phyloP scores from a whole-genome alignment of 2,888 invertebrate genomes.

The Euplagia quadripunctaria region DNA sequence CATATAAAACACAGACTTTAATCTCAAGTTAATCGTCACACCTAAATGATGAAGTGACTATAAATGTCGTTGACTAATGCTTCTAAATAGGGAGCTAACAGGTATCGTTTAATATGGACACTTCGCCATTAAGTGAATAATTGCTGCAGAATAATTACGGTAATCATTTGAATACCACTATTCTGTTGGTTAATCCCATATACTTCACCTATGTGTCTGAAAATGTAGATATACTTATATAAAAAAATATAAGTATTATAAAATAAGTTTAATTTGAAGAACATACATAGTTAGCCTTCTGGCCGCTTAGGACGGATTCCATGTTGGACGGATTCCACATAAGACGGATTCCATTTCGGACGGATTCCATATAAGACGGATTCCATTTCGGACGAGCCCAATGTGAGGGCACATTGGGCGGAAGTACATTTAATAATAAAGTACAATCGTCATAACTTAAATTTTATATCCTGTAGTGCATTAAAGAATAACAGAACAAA shows the following conservation, averaged over 20 bases:
- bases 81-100: background rate
- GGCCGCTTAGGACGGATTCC: background rate
- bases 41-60: background rate
- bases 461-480: no score
- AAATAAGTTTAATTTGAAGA: no score
- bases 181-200: background rate
- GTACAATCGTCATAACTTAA: no score
- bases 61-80: background rate
- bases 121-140: background rate
- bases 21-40: background rate
- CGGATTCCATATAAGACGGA: no score
- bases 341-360: background rate
- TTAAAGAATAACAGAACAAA: no score
- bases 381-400: background rate
- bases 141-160: background rate
- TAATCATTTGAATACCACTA: background rate
- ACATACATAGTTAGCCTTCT: background rate
- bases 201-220: no score
- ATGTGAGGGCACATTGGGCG: no score
- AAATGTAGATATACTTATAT: no score
- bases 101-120: background rate
- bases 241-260: no score
- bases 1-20: background rate
- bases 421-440: no score
- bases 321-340: background rate